Percentiles rank a stretch among this genome's conserved stretches.
Evolutionary conservation across 2,797 vertebrate genomes (phyloP).

Genomic region (Onychomys arenicola): DNA sequence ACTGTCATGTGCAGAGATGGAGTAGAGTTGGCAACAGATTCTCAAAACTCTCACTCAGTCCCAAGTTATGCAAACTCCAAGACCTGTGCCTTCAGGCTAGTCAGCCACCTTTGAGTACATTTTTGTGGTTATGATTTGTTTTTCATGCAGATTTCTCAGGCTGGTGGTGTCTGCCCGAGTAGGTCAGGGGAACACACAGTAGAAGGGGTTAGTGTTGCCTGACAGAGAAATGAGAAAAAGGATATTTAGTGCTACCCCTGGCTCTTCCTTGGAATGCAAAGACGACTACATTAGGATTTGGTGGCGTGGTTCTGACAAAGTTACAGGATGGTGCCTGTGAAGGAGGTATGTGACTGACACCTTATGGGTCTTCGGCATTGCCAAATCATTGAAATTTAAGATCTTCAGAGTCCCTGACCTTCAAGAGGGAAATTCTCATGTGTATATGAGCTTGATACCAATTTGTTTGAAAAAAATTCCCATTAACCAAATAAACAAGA

Average conservation of each 20-base stretch:
- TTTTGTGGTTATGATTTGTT: not conserved
- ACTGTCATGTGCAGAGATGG: accelerated
- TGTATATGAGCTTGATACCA: not conserved
- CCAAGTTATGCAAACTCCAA: accelerated
- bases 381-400: not conserved
- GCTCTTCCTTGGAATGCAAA: not conserved
- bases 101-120: no score
- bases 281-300: accelerated
- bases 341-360: accelerated
- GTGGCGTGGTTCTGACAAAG: accelerated
- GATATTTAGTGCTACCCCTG: not conserved
- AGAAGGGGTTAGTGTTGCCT: accelerated
- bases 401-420: not conserved
- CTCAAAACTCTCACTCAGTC: accelerated
- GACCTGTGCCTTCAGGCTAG: not conserved
- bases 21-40: accelerated
- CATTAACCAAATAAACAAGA: not conserved
- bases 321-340: not conserved
- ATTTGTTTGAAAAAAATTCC: not conserved
- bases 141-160: not conserved
- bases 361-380: no score
- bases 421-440: not conserved
- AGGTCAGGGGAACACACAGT: not conserved
- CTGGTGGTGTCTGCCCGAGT: accelerated
- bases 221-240: not conserved